Conservation (phyloP, 2,113 vertebrate genomes). For the Emydocephalus ijimae region DNA sequence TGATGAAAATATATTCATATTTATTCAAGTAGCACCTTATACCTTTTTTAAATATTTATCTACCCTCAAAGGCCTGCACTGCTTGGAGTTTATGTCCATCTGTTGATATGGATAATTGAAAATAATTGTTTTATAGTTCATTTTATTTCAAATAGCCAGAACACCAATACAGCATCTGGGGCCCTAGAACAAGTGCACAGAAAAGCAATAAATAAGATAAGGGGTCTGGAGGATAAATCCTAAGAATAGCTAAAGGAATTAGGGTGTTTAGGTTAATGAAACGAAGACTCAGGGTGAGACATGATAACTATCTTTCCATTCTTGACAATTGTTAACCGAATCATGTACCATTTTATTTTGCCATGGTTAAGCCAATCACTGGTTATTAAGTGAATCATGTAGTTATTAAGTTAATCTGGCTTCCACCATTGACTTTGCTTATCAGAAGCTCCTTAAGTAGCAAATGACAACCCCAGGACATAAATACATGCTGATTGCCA, state of each 20-base stretch:
- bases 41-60: background rate
- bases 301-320: background rate
- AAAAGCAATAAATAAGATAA: background rate
- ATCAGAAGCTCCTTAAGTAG: background rate
- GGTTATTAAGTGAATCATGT: background rate
- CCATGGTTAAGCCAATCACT: background rate
- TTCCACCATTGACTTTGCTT: background rate
- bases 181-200: background rate
- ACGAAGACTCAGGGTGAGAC: background rate
- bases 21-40: background rate
- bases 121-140: background rate
- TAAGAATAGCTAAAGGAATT: background rate
- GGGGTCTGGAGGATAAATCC: background rate
- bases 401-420: background rate
- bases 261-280: background rate
- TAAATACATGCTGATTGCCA: background rate
- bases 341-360: background rate
- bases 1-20: background rate
- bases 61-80: background rate
- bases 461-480: background rate
- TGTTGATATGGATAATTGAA: background rate
- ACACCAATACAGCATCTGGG: background rate
- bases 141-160: background rate
- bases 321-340: background rate
- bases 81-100: background rate